Base-by-base conservation (phyloP, 2,888 invertebrate genomes). In the Silvanus unidentatus region DNA sequence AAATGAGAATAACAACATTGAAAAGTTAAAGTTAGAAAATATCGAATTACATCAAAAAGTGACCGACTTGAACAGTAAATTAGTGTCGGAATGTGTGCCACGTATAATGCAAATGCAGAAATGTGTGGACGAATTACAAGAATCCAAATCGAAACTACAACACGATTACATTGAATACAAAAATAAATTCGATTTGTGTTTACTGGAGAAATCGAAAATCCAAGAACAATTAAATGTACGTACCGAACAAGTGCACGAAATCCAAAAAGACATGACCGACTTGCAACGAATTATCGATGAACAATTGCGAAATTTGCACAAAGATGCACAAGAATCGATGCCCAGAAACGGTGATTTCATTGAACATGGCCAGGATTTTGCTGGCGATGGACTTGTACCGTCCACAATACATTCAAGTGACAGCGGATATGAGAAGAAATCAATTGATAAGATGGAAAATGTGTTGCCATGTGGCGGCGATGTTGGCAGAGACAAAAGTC, bases 161-260 rank as follows among this genome's bases (percentile, higher is more conserved):
- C 61, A 64, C 43, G 67, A 68, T 41, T 59, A 55, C 34, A 44
- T 53, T 8, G 48, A 57, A 27, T 42, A 69, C 15, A 63, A 64
- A 50, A 68, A 70, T 45, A 62, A 71, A 43, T 43, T 71, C 45
- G 61, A 66, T 13, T 39, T 70, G 29, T 53, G 59, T 27, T 63
- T 59, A 14, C 62, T 72, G 55, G 71, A 72, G 50, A 66, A 63
- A 45, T 71, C 71, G 42, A 72, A 72, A 52, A 68, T 63, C 50
- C 53, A 63, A n/a, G 65, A 70, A 4, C 61, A 71, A 27, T 55
- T 72, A 39, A 55, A 61, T 12, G 63, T 70, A 13, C 59, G 71
- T 41, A 69, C 72, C 54, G 53, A 59, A n/a, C 71, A 72, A 53
- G 66, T 72, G 16, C 63, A 58, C 35, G 71, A 71, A 48, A 70